Evolutionary conservation across 1,140 invertebrate genomes (phyloP), one percentile per base, ranked within the genome.

Genomic region (Coenobita brevimanus): DNA sequence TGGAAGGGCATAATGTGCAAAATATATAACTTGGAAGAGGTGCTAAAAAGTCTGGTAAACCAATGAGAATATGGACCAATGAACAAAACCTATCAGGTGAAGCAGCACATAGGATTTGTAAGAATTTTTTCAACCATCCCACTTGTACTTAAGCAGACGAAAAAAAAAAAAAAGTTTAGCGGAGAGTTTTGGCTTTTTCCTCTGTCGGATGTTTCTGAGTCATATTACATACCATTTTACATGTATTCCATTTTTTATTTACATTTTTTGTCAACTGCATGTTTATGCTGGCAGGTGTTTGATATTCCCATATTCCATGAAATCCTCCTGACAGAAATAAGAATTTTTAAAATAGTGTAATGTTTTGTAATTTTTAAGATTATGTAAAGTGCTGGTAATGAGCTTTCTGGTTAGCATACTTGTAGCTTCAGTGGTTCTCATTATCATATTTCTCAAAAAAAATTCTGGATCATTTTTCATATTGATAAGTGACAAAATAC

Each of bases 201-300:
- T 80, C 76, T 79, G 84, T 86, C 76, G 75, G 50, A 85, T 86
- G 73, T 6, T 86, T 79, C 84, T 46, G 75, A 86, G 84, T 86
- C 75, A 78, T 78, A 57, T 62, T 78, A 79, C 75, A 86, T 79
- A 87, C 85, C 75, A 80, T 41, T 87, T 87, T 76, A 80, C 33
- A 54, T 87, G 85, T 87, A 87, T 87, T 87, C 85, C 85, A 87
- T 78, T 69, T 87, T 87, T 80, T 87, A 80, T 57, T 50, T 87
- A 80, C 80, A 80, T 76, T 73, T 87, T 87, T 81, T 80, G 60
- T 81, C 85, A 50, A 80, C 79, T 80, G 76, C 85, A 80, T 87
- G 85, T 81, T 80, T 71, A 81, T 87, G 54, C 76, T 69, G 64
- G 75, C 85, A 71, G 85, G 67, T 80, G 75, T 87, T 81, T 87